These are phyloP conservation scores for Onychorhynchus coronatus DNA, from an alignment of 2,113 vertebrate genomes.

Conservation along the genomic window DNA sequence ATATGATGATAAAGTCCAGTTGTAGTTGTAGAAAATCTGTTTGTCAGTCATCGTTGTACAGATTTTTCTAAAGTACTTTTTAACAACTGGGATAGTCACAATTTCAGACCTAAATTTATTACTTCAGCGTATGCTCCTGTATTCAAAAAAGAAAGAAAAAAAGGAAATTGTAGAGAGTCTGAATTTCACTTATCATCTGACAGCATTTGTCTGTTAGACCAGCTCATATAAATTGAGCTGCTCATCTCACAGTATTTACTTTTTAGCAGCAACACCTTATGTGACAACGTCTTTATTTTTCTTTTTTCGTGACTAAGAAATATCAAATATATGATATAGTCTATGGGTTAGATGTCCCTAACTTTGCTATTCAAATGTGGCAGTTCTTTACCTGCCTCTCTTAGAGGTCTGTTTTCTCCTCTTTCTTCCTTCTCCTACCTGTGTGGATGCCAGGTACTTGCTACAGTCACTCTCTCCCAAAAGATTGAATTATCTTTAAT, in stretches of 20 bases:
- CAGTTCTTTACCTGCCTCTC: not conserved
- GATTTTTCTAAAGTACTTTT: not conserved
- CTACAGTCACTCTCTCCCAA: too few relatives aligned
- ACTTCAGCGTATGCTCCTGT: not conserved
- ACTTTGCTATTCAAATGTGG: not conserved
- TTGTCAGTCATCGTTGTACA: not conserved
- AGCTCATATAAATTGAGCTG: not conserved
- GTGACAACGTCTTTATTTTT: not conserved
- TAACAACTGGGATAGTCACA: not conserved
- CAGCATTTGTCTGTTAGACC: not conserved
- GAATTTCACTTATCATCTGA: not conserved
- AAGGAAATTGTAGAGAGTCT: not conserved
- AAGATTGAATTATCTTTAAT: not conserved
- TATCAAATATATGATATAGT: not conserved
- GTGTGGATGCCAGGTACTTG: too few relatives aligned
- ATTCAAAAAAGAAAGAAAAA: not conserved
- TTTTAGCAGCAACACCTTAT: not conserved
- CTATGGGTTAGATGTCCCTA: not conserved
- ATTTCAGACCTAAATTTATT: not conserved
- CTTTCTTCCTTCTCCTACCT: not conserved
- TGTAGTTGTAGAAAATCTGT: not conserved
- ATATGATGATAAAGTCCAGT: not conserved
- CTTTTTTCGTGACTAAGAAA: fast-evolving
- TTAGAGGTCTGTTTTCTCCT: not conserved
- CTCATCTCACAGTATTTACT: not conserved